Evolutionary conservation across 2,888 invertebrate genomes (phyloP).

Genomic region (Eurois occulta): DNA sequence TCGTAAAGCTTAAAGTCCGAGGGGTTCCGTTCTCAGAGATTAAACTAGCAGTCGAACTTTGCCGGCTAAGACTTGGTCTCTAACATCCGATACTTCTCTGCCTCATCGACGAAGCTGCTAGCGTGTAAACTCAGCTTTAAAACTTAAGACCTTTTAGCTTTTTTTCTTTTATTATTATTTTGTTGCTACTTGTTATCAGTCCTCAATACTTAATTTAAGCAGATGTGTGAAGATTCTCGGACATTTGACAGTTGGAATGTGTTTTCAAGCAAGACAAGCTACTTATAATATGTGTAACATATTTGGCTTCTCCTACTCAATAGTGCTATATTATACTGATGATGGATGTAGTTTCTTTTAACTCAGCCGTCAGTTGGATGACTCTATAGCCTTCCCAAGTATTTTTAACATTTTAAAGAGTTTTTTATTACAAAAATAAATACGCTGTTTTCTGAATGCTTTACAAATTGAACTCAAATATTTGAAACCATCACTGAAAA

Average conservation of each 20-base stretch:
- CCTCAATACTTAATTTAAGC: background rate
- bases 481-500: conserved; percentile 7
- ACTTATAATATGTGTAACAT: background rate
- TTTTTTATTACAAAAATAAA: background rate
- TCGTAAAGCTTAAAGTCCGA: conserved; percentile 15
- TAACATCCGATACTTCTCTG: conserved; percentile 27
- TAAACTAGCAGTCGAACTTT: conserved; percentile 34
- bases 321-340: background rate
- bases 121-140: conserved; percentile 14
- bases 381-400: background rate
- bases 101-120: conserved; percentile 28
- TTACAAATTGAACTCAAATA: conserved; percentile 3
- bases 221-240: no score
- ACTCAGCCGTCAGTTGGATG: background rate
- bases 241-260: no score
- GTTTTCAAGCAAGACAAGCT: background rate
- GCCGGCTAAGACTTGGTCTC: conserved; percentile 16
- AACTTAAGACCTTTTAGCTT: background rate
- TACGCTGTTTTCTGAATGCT: background rate
- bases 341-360: background rate
- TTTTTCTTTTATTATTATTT: background rate
- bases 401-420: background rate
- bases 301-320: background rate
- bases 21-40: conserved; percentile 11
- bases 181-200: background rate